These are phyloP conservation scores for Brachionus sp. DNA, from an alignment of 1,140 invertebrate genomes.

Conservation along the genomic window DNA sequence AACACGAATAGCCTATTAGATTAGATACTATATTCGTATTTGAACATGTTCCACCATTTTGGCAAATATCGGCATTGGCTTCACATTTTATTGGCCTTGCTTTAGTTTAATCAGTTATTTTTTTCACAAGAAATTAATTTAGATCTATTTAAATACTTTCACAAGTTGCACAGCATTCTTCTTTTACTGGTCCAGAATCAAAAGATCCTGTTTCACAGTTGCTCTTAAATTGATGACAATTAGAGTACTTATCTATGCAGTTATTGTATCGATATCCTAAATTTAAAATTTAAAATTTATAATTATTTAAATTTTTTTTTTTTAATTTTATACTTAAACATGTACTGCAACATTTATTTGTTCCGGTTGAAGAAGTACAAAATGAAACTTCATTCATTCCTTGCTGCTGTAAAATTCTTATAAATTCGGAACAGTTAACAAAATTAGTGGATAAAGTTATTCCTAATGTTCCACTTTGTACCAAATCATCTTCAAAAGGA, in stretches of 20 bases:
- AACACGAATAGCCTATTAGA: background rate
- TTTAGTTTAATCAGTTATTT: background rate
- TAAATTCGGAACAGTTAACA: background rate
- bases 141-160: background rate
- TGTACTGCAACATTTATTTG: background rate
- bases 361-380: background rate
- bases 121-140: background rate
- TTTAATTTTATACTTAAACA: background rate
- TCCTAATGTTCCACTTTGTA: background rate
- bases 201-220: background rate
- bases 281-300: background rate
- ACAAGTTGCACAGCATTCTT: background rate
- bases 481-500: background rate
- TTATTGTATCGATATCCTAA: background rate
- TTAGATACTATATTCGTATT: background rate
- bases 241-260: background rate
- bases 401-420: background rate
- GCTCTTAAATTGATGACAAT: background rate
- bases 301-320: background rate
- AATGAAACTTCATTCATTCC: background rate
- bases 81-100: background rate
- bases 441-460: background rate
- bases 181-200: background rate
- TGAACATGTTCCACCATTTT: slow-evolving; percentile 17
- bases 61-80: background rate